Evolutionary conservation across 2,797 vertebrate species (phyloP).

Genomic region (Pseudochirops corinnae): DNA sequence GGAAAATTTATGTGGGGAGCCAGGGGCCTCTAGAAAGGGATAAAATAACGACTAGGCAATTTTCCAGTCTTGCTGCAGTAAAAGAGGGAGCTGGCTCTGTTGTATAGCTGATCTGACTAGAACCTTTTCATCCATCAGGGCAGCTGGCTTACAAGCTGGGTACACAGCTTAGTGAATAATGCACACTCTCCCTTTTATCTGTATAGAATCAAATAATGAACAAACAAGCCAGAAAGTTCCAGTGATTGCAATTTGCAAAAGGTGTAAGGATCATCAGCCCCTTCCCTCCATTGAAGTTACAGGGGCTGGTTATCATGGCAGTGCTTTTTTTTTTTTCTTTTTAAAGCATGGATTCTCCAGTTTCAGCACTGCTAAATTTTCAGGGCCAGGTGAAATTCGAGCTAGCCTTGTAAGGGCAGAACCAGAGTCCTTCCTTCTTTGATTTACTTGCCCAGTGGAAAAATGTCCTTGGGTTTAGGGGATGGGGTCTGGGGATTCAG

Average conservation of each 20-base stretch:
- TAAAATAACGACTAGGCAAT: constrained; percentile 31
- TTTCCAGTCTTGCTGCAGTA: constrained; percentile 43
- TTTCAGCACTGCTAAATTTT: constrained; percentile 46
- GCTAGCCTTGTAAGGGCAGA: constrained; percentile 60
- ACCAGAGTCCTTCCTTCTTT: constrained; percentile 35
- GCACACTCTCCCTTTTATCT: constrained; percentile 50
- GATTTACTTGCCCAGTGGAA: not conserved
- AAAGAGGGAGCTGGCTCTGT: constrained; percentile 50
- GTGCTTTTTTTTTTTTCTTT: constrained; percentile 26
- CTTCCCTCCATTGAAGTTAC: constrained; percentile 29
- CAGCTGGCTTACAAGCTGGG: constrained; percentile 57
- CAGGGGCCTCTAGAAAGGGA: not conserved
- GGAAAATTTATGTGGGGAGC: not conserved
- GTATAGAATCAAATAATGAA: constrained; percentile 18
- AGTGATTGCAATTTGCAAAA: constrained; percentile 16
- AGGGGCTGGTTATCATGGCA: constrained; percentile 44
- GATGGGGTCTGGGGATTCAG: accelerated
- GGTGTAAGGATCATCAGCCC: not conserved
- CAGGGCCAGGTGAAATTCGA: constrained; percentile 72
- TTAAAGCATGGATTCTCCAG: constrained; percentile 70
- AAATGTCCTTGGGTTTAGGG: constrained; percentile 38
- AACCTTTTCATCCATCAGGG: constrained; percentile 56
- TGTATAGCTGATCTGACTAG: not conserved
- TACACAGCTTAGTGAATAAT: constrained; percentile 34
- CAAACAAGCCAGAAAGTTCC: constrained; percentile 48